Conservation (phyloP, 2,888 invertebrate species). For the Tetranychus piercei region DNA sequence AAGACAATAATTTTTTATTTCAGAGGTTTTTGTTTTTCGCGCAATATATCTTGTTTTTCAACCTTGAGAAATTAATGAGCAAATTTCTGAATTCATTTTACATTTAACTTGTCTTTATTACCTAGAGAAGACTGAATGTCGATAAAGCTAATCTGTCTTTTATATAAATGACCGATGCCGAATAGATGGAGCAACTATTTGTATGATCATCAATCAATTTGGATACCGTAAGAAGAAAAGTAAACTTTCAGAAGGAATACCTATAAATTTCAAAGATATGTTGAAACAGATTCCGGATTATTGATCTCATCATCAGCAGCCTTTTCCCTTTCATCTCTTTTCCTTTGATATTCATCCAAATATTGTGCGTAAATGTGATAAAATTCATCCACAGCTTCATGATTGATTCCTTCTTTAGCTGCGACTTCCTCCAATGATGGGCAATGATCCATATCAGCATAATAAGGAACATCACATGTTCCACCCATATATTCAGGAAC, state of each 20-base stretch:
- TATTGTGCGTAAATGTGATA: neutral
- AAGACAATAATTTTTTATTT: too few relatives aligned
- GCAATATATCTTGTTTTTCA: too few relatives aligned
- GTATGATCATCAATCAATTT: too few relatives aligned
- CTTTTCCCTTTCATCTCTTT: slow-evolving; percentile 8
- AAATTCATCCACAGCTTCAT: slow-evolving; percentile 2
- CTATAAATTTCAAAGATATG: neutral
- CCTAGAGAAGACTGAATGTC: too few relatives aligned
- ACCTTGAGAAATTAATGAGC: too few relatives aligned
- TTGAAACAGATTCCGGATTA: neutral
- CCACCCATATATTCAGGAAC: slow-evolving; percentile 23
- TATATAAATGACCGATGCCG: too few relatives aligned
- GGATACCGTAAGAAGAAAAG: neutral
- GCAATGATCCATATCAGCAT: neutral
- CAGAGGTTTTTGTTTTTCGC: too few relatives aligned
- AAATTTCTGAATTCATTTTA: too few relatives aligned
- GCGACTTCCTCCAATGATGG: slow-evolving; percentile 6
- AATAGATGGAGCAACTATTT: too few relatives aligned
- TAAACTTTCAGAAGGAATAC: neutral
- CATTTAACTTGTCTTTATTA: too few relatives aligned
- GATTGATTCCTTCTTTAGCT: neutral
- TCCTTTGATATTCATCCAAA: neutral
- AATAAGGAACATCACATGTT: slow-evolving; percentile 9
- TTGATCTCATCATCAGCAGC: neutral
- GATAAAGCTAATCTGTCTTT: too few relatives aligned